Percentiles rank a stretch among this genome's conserved stretches.
Evolutionary conservation across 2,888 invertebrate genomes (phyloP).

Genomic region (Cremastinae sp.): DNA sequence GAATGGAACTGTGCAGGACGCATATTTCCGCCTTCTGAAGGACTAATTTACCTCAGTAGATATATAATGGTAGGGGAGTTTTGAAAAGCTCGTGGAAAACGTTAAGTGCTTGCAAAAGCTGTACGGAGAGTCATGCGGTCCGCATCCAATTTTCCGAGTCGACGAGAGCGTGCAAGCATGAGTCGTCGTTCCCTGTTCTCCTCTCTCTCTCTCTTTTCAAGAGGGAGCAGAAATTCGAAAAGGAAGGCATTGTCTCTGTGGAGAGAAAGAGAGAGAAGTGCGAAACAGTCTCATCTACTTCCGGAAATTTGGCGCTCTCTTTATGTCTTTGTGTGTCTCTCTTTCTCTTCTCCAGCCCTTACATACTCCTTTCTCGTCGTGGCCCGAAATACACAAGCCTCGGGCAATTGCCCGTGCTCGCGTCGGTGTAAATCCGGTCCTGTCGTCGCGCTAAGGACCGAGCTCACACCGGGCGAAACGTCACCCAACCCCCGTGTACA

Average conservation of each 20-base stretch:
- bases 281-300: conserved; percentile 54
- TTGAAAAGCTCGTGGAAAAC: conserved; percentile 43
- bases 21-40: conserved; percentile 2
- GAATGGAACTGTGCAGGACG: background rate
- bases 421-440: conserved; percentile 60
- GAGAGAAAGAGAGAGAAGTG: conserved; percentile 4
- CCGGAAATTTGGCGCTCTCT: conserved; percentile 52
- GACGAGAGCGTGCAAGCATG: conserved; percentile 35
- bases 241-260: too few species aligned
- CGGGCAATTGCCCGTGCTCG: conserved; percentile 58
- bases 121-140: conserved; percentile 37
- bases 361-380: too few species aligned
- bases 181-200: conserved; percentile 18
- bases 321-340: background rate
- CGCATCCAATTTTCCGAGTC: conserved; percentile 57
- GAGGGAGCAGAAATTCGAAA: conserved; percentile 47
- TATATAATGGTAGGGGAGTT: conserved; percentile 45
- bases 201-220: background rate
- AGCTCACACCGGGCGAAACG: conserved; percentile 37
- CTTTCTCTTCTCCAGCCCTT: background rate
- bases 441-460: conserved; percentile 54
- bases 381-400: conserved; percentile 53
- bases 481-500: conserved; percentile 36
- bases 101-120: conserved; percentile 23
- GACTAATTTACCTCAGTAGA: conserved; percentile 46